Conservation (phyloP, 1,140 invertebrate species). For the Diuraphis noxia region DNA sequence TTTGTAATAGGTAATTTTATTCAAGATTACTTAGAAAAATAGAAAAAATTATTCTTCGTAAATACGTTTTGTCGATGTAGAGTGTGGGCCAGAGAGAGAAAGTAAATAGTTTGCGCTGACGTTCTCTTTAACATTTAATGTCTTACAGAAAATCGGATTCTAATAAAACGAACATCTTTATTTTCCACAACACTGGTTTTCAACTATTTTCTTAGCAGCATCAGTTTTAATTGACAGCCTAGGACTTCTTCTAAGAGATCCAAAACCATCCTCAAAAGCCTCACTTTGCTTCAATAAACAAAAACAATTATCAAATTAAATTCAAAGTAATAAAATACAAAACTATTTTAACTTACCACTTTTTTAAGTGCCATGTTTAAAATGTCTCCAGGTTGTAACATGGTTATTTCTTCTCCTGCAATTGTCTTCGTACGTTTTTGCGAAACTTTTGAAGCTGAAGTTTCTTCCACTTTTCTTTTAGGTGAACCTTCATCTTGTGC, state of each 20-base stretch:
- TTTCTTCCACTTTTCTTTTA: constrained; percentile 8
- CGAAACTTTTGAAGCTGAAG: not conserved
- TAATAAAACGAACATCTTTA: too few relatives aligned
- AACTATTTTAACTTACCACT: constrained; percentile 24
- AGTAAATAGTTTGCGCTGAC: too few relatives aligned
- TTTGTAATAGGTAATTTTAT: too few relatives aligned
- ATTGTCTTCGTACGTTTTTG: constrained; percentile 21
- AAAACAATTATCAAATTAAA: not conserved
- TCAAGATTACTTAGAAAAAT: too few relatives aligned
- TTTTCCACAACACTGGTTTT: constrained; percentile 21
- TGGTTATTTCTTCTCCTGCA: constrained; percentile 13
- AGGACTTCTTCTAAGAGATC: constrained; percentile 24
- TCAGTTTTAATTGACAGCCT: constrained; percentile 27
- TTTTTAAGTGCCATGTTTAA: constrained; percentile 31
- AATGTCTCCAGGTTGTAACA: constrained; percentile 32
- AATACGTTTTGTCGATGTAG: too few relatives aligned
- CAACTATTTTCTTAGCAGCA: constrained; percentile 40
- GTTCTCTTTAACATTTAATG: too few relatives aligned
- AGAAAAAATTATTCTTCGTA: too few relatives aligned
- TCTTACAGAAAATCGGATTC: too few relatives aligned
- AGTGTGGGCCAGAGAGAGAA: too few relatives aligned
- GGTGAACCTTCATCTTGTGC: constrained; percentile 8
- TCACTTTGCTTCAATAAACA: constrained; percentile 20
- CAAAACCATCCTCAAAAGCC: not conserved
- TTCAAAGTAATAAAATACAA: not conserved